These are phyloP conservation scores for Camponotus floridanus DNA, from an alignment of 1,140 invertebrate species.

Conservation along the genomic window DNA sequence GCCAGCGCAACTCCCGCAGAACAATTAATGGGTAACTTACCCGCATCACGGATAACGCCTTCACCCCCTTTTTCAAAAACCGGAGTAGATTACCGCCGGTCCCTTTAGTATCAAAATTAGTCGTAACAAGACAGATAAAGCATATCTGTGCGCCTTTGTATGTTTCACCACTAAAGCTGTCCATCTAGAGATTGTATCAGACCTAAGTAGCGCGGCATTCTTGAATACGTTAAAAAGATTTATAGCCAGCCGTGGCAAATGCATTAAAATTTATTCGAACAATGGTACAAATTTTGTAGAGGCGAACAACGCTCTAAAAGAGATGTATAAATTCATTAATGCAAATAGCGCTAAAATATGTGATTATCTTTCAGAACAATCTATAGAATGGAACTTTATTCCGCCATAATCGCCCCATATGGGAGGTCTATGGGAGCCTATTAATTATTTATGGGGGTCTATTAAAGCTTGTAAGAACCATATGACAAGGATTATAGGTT, in stretches of 20 bases:
- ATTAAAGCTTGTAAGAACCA: not conserved
- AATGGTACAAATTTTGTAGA: constrained; percentile 82
- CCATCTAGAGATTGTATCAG: not conserved
- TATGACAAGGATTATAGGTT: not conserved
- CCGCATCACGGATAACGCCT: too few species aligned
- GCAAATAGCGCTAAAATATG: not conserved
- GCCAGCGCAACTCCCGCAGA: too few species aligned
- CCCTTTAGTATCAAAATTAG: too few species aligned
- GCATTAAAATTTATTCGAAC: constrained; percentile 74
- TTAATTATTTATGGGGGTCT: too few species aligned
- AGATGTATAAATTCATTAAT: not conserved
- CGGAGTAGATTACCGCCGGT: too few species aligned
- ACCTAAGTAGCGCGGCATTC: constrained; percentile 55
- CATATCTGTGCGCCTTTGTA: not conserved
- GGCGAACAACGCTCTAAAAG: constrained; percentile 17
- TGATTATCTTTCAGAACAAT: not conserved
- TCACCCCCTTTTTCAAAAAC: too few species aligned
- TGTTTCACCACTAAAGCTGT: not conserved
- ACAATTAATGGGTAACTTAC: too few species aligned
- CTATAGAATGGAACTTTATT: not conserved
- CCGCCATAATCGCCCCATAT: not conserved
- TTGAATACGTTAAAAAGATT: constrained; percentile 78
- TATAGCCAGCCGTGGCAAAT: constrained; percentile 73
- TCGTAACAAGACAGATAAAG: not conserved
- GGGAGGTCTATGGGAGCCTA: not conserved